Evolutionary conservation across 2,113 vertebrate genomes (phyloP), one percentile per base, ranked within the genome.

Genomic region (Paramisgurnus dabryanus): DNA sequence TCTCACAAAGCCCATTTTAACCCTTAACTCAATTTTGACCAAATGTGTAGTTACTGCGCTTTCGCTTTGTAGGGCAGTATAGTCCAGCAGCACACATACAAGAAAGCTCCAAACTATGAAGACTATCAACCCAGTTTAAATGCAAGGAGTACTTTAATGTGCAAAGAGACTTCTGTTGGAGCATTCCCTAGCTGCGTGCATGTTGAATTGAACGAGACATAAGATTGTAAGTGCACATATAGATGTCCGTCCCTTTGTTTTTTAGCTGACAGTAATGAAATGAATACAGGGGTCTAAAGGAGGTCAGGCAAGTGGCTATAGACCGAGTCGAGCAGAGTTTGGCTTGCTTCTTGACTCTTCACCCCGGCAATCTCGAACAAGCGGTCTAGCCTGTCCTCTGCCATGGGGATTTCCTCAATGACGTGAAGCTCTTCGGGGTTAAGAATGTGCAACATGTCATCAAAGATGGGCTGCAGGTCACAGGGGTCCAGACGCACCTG

Each of bases 341-440:
- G 97, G 89, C 97, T 99, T 87, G 97, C 96, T 89, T 98, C 97
- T 89, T 97, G 97, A 90, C 97, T 99, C 90, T 99, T 99, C 43
- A 97, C 95, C 6, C 97, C 97, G 0, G 96, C 96, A 0, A 99
- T 98, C 90, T 99, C 97, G 71, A 99, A 99, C 8, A 99, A 93
- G 60, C 92, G 92, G 86, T 98, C 97, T 88, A 99, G 94, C 87
- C 95, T 97, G 90, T 99, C 97, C 87, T 99, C 97, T 0, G 96
- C 96, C 67, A 95, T 94, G 0, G 95, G 93, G 86, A 97, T 97
- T 90, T 96, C 93, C 89, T 99, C 97, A 1, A 99, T 95, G 45
- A 94, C 82, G 0, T 94, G 94, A 80, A 98, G 94, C 90, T 99
- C 97, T 61, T 99, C 97, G 0, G 95, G 96, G 86, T 96, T 98